Percentiles rank a stretch among this genome's conserved stretches.
phyloP scores from a whole-genome alignment of 2,888 invertebrate genomes.

The Sesia bembeciformis region DNA sequence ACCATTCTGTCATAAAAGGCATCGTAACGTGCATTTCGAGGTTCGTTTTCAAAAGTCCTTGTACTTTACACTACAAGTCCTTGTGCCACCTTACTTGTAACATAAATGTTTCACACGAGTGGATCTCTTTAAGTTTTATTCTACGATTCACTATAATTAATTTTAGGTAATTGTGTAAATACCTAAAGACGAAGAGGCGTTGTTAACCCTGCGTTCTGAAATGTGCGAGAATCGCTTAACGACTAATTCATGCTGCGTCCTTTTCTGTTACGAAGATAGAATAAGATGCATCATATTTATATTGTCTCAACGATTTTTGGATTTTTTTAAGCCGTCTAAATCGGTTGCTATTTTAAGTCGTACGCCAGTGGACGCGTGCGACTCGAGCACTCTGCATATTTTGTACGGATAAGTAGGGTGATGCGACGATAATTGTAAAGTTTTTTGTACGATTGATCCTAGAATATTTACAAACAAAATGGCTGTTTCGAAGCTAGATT shows the following conservation, averaged over 20 bases:
- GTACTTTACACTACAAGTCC: not conserved
- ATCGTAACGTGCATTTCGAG: slow-evolving; percentile 32
- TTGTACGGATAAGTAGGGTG: not conserved
- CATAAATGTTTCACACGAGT: slow-evolving; percentile 46
- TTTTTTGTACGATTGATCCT: not conserved
- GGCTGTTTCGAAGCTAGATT: not conserved
- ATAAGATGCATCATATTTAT: too few species aligned
- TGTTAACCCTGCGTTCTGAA: slow-evolving; percentile 15
- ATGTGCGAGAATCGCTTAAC: too few species aligned
- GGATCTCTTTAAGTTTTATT: slow-evolving; percentile 39
- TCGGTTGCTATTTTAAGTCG: too few species aligned
- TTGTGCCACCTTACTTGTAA: not conserved
- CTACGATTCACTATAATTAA: slow-evolving; percentile 15
- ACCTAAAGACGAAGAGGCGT: slow-evolving; percentile 52
- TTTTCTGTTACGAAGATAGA: too few species aligned
- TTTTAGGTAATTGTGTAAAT: slow-evolving; percentile 54
- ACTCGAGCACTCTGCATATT: not conserved
- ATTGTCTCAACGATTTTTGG: too few species aligned
- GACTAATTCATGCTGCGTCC: too few species aligned
- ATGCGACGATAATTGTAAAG: not conserved
- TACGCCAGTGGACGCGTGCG: not conserved
- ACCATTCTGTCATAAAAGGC: slow-evolving; percentile 42
- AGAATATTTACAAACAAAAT: not conserved
- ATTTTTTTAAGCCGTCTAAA: too few species aligned
- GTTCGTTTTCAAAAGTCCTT: slow-evolving; percentile 12